These are phyloP conservation scores for Chanos chanos DNA, from an alignment of 2,797 vertebrate species.

Conservation along the genomic window DNA sequence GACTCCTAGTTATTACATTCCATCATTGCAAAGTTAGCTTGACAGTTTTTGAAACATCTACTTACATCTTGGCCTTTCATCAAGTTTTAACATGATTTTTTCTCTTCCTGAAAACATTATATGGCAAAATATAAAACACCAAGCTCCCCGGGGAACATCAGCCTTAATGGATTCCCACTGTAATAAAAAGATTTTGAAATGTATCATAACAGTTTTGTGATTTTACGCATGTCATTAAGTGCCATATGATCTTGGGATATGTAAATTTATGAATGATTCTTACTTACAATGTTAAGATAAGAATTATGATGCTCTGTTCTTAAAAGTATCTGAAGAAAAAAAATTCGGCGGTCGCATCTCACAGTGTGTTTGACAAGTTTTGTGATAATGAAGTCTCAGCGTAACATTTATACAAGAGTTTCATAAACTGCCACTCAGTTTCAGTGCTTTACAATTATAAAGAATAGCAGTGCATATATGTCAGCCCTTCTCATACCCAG, in stretches of 20 bases:
- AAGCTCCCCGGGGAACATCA: constrained; percentile 7
- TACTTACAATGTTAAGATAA: neutral
- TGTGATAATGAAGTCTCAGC: too few species aligned
- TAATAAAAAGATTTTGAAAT: constrained; percentile 30
- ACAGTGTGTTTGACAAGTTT: neutral
- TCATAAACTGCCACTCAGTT: too few species aligned
- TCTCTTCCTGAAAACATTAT: constrained; percentile 13
- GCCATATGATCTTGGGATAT: constrained; percentile 15
- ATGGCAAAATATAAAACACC: too few species aligned
- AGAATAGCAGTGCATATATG: too few species aligned
- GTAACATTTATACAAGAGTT: too few species aligned
- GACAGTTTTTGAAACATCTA: too few species aligned
- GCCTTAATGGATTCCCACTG: constrained; percentile 32
- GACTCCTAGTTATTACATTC: too few species aligned
- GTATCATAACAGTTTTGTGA: constrained; percentile 28
- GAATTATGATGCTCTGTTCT: constrained; percentile 2
- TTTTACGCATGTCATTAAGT: constrained; percentile 32
- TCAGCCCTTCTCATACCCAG: constrained; percentile 11
- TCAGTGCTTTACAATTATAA: too few species aligned
- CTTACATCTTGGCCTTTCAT: too few species aligned
- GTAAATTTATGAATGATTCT: constrained; percentile 28
- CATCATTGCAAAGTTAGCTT: too few species aligned
- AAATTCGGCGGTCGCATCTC: constrained; percentile 1
- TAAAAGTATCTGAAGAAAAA: too few species aligned
- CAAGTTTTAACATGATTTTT: too few species aligned